These are phyloP conservation scores for Eidolon dupreanum DNA, from an alignment of 2,797 vertebrate genomes.

Conservation along the genomic window DNA sequence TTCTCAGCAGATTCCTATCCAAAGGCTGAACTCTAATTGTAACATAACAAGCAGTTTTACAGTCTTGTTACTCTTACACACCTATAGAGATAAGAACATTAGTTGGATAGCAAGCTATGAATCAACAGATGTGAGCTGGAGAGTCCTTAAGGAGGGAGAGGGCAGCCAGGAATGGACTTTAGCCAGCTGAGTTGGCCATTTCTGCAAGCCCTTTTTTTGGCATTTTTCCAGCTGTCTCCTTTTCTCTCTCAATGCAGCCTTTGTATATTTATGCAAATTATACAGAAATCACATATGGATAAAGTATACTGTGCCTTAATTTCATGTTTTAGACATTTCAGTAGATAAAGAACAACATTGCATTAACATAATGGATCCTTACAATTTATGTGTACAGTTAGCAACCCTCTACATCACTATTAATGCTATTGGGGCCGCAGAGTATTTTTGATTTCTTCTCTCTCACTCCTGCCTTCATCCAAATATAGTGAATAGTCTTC, in stretches of 20 bases:
- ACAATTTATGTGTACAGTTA: background rate
- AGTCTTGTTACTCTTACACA: no score
- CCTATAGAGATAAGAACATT: no score
- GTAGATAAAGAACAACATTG: background rate
- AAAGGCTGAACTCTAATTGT: no score
- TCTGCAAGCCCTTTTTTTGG: no score
- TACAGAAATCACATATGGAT: slow-evolving; percentile 1
- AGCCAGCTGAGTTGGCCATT: no score
- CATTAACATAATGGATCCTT: slow-evolving; percentile 37
- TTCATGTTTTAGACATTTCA: slow-evolving; percentile 35
- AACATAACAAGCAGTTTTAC: no score
- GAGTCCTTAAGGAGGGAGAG: no score
- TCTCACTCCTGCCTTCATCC: background rate
- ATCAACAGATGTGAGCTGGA: no score
- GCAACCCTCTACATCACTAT: background rate
- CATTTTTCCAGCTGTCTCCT: no score
- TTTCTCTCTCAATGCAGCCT: background rate
- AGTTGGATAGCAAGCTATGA: no score
- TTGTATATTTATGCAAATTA: slow-evolving; percentile 19
- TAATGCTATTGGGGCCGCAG: background rate
- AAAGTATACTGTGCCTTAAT: slow-evolving; percentile 2
- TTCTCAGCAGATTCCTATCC: no score
- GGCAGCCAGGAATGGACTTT: no score
- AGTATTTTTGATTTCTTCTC: background rate
- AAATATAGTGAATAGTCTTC: background rate